These are phyloP conservation scores for Austrofundulus limnaeus DNA, from an alignment of 2,113 vertebrate genomes.

Conservation along the genomic window DNA sequence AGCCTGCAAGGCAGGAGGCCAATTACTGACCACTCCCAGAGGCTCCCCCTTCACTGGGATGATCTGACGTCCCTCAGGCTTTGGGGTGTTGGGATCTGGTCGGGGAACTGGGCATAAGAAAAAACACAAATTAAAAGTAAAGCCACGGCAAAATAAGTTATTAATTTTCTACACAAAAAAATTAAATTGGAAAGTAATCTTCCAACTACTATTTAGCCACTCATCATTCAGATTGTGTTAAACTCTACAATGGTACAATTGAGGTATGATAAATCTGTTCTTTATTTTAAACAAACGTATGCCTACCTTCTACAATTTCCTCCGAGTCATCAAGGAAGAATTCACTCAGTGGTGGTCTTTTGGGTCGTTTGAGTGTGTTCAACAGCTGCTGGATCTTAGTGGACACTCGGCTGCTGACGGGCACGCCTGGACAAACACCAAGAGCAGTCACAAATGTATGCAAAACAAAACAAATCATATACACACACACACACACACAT, in stretches of 20 bases:
- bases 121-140: conserved; percentile 27
- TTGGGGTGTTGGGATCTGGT: conserved; percentile 95
- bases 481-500: conserved; percentile 35
- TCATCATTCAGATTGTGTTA: background rate
- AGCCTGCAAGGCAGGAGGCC: conserved; percentile 95
- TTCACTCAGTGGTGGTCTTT: conserved; percentile 92
- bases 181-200: background rate
- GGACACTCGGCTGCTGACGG: conserved; percentile 93
- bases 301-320: conserved; percentile 97
- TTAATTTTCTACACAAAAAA: no score
- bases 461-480: conserved; percentile 10
- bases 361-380: conserved; percentile 97
- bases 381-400: conserved; percentile 98
- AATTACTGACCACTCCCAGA: conserved; percentile 95
- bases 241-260: background rate
- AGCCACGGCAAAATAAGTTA: no score
- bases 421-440: conserved; percentile 84
- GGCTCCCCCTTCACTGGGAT: conserved; percentile 96
- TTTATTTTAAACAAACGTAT: conserved; percentile 2
- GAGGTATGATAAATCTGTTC: background rate
- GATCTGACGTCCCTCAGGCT: conserved; percentile 95
- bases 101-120: conserved; percentile 83
- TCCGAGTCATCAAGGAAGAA: conserved; percentile 97
- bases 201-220: background rate
- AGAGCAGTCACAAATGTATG: conserved; percentile 42